Conservation (phyloP, 2,797 vertebrate genomes). For the Furcifer pardalis region DNA sequence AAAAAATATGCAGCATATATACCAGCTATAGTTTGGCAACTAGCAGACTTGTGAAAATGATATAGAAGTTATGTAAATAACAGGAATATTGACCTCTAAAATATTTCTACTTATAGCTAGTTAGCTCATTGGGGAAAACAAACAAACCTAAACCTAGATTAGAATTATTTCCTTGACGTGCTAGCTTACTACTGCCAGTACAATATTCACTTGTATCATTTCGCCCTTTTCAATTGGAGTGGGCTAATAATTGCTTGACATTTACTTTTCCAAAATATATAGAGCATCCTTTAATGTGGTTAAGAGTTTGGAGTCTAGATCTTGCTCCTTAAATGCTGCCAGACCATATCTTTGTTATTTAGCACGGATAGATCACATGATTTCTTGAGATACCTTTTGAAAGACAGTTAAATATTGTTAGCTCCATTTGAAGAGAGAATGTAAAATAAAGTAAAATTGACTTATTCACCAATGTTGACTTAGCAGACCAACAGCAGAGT, state of each 20-base stretch:
- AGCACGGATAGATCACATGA: neutral
- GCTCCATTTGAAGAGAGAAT: neutral
- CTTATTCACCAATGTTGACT: conserved; percentile 29
- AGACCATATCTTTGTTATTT: neutral
- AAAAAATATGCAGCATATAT: too few species aligned
- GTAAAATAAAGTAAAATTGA: conserved; percentile 38
- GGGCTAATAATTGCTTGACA: neutral
- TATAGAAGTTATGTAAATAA: too few species aligned
- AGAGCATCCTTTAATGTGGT: neutral
- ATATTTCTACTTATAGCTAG: neutral
- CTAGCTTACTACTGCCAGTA: neutral
- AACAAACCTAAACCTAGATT: conserved; percentile 2
- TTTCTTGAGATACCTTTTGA: conserved; percentile 3
- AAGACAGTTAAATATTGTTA: conserved; percentile 14
- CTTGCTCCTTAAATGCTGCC: neutral
- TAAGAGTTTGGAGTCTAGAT: neutral
- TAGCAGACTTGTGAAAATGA: too few species aligned
- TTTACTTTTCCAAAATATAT: neutral
- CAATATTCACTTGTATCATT: neutral
- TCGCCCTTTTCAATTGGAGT: neutral
- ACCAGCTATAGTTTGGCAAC: too few species aligned
- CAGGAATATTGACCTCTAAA: neutral
- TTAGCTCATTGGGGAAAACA: neutral
- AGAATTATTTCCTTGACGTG: neutral
- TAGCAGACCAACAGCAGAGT: conserved; percentile 37